Evolutionary conservation across 30 jellyfish, hydroid and myxozoan species (phyloP), one percentile per base, ranked within the genome.

Genomic region (Aurelia sp.): DNA sequence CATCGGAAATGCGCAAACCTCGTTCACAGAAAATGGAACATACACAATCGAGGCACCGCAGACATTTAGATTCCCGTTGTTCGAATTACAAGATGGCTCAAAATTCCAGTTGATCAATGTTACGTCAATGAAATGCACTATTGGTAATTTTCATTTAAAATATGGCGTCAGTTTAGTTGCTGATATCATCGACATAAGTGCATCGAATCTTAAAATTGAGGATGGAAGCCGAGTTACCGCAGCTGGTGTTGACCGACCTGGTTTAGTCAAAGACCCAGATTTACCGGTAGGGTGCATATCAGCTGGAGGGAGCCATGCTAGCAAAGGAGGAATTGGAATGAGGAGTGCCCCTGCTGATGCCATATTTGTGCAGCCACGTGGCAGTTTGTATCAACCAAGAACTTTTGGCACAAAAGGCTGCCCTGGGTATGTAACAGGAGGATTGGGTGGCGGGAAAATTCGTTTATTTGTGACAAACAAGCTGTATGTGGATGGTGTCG

Each of bases 291-390:
- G 82, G 15, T 84, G 93, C 71, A 67, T 44, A 12, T 75, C 82
- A 40, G 87, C 93, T n/a, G 93, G 93, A 20, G 93, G 93, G 18
- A 84, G 93, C 65, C 93, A 84, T 52, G 93, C 87, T 11, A 35
- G 74, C 47, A 73, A 63, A 52, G 93, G 93, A 12, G 93, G 93
- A 2, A 62, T 73, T 3, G 93, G 87, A 0, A 48, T 37, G 27
- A 61, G 48, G 40, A 18, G 65, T 21, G 20, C 79, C 19, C 79
- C 33, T 53, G 55, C 55, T 7, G 55, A 8, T 7, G 55, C 55
- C 7, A 44, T 44, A 44, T 84, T 41, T 19, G 82, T 74, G 50
- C 53, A 62, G 48, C 87, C 93, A 0, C 75, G 41, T 23, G 93
- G 93, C 4, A 84, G 82, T 73, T 19, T 84, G 64, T 84, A 58